Conservation (phyloP, 2,113 vertebrate genomes). For the Neofelis nebulosa region DNA sequence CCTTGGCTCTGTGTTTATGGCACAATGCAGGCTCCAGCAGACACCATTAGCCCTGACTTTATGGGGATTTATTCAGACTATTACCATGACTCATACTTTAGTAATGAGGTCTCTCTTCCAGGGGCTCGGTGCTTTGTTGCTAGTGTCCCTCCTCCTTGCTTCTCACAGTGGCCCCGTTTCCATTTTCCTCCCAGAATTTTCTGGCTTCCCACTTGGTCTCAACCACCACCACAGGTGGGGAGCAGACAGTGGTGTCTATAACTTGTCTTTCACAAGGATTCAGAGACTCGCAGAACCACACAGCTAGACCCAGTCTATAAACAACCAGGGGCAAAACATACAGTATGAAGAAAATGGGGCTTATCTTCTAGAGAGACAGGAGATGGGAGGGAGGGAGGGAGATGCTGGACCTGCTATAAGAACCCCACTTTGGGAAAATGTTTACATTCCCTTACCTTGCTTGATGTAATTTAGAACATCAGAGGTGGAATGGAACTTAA, state of each 20-base stretch:
- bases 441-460: not conserved
- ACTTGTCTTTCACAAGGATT: not conserved
- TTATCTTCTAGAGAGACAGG: not conserved
- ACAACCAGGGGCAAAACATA: not conserved
- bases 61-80: slow-evolving; percentile 62
- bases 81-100: slow-evolving; percentile 57
- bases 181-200: not conserved
- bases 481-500: not conserved
- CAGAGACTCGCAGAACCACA: not conserved
- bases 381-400: not conserved
- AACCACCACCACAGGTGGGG: not conserved
- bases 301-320: not conserved
- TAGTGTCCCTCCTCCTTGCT: not conserved
- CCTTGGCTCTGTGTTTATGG: slow-evolving; percentile 38
- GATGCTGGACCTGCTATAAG: not conserved
- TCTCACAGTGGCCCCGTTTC: not conserved
- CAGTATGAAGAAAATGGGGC: not conserved
- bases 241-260: not conserved
- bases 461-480: not conserved
- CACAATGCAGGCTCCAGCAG: not conserved
- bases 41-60: slow-evolving; percentile 60
- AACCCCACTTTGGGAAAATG: not conserved
- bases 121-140: slow-evolving; percentile 43
- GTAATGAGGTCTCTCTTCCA: slow-evolving; percentile 67
- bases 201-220: not conserved